Evolutionary conservation across 2,888 invertebrate genomes (phyloP), one percentile per base, ranked within the genome.

Genomic region (Stenurella melanura): DNA sequence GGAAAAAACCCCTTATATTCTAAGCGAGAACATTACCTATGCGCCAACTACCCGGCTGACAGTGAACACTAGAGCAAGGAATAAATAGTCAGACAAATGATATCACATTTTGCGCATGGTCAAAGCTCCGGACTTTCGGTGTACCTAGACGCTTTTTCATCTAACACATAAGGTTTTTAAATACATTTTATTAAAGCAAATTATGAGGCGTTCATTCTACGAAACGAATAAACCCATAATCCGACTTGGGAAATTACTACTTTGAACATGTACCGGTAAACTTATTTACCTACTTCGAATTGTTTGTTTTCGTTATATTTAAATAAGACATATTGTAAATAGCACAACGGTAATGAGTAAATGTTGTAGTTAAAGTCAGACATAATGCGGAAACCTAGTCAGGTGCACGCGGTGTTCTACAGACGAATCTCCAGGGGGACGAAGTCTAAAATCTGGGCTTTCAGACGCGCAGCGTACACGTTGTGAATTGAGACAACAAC

Each of bases 401-500:
- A 63, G 61, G 61, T 63, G 34, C 17, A 63, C 30, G 7, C 30
- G n/a, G 9, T 21, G 11, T 42, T 42, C 15, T 12, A 42, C 42
- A 63, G 54, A 18, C 73, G 56, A 34, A n/a, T 58, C 74, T 64
- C 72, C 19, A 38, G 50, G 70, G 50, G 75, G 18, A 26, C 56
- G 19, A 42, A 56, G 26, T 34, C 19, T 38, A 60, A 73, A 75
- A 72, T 75, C 77, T 69, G 61, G 58, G 56, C 56, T 72, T 17
- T 34, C 34, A 15, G 61, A 63, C 34, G 17, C n/a, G 50, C 4
- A 6, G 21, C 60, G 70, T 77, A 69, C 74, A 71, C 69, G 73
- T 77, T 77, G 74, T 54, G 69, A 72, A 80, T 76, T 74, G 78
- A 79, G 75, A 72, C 75, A 75, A 70, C 75, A 75, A 70, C 74